Percentiles rank a stretch among this genome's conserved stretches.
Conservation (phyloP, 2,113 vertebrate genomes). For the Megaptera novaeangliae region DNA sequence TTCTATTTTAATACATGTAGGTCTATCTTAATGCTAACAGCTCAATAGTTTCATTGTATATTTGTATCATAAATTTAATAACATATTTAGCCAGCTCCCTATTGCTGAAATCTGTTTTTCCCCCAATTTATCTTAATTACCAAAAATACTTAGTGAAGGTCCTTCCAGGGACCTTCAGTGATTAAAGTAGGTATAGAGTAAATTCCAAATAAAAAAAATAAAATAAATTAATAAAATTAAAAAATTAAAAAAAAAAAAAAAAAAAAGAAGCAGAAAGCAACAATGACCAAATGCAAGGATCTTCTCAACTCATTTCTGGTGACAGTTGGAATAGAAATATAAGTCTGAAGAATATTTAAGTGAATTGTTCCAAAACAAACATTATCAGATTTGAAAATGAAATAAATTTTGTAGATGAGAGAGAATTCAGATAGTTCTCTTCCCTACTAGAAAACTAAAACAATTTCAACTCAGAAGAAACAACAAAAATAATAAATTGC, state of each 20-base stretch:
- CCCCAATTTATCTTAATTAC: background rate
- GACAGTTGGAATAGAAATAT: background rate
- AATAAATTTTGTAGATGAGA: background rate
- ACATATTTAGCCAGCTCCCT: background rate
- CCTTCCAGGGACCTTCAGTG: background rate
- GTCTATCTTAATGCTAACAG: background rate
- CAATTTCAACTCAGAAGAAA: slow-evolving; percentile 22
- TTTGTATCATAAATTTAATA: background rate
- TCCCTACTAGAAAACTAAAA: background rate
- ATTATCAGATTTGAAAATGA: background rate
- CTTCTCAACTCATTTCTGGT: background rate
- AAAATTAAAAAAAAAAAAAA: no score
- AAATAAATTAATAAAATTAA: no score
- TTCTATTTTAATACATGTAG: background rate
- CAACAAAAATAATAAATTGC: slow-evolving; percentile 42
- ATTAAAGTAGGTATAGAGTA: background rate
- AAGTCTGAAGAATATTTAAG: background rate
- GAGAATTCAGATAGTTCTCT: background rate
- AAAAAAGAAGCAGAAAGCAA: background rate
- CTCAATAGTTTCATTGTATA: background rate
- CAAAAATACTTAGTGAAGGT: background rate
- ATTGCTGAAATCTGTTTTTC: background rate
- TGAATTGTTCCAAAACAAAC: slow-evolving; percentile 3
- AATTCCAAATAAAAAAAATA: background rate
- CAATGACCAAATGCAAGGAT: background rate